These are phyloP conservation scores for Eumacrocentrus americanus DNA, from an alignment of 2,888 invertebrate genomes.

Conservation along the genomic window DNA sequence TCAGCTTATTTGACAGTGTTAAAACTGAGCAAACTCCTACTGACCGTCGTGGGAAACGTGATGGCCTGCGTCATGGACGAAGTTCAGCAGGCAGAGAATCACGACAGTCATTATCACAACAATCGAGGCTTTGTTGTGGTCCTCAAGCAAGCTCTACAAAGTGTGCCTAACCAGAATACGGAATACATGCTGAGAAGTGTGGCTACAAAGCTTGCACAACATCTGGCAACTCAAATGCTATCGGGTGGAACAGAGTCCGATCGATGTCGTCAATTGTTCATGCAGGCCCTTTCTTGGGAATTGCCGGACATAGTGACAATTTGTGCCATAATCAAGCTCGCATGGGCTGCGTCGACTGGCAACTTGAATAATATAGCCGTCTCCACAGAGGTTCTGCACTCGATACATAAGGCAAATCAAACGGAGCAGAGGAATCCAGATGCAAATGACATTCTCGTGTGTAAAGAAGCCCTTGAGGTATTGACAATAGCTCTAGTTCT, in stretches of 20 bases:
- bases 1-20: slow-evolving; percentile 88
- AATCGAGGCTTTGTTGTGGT: slow-evolving; percentile 63
- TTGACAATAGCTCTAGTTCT: slow-evolving; percentile 88
- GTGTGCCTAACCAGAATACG: slow-evolving; percentile 81
- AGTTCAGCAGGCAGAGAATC: slow-evolving; percentile 63
- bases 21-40: slow-evolving; percentile 85
- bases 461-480: slow-evolving; percentile 92
- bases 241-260: slow-evolving; percentile 63
- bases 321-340: slow-evolving; percentile 75
- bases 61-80: slow-evolving; percentile 69
- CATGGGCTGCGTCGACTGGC: slow-evolving; percentile 80
- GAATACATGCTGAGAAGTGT: slow-evolving; percentile 86
- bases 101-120: slow-evolving; percentile 51
- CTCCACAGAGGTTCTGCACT: slow-evolving; percentile 69
- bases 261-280: slow-evolving; percentile 63
- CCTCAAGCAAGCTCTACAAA: slow-evolving; percentile 82
- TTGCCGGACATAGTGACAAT: slow-evolving; percentile 77
- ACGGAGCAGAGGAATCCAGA: slow-evolving; percentile 66
- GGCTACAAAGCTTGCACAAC: slow-evolving; percentile 81
- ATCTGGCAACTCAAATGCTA: slow-evolving; percentile 75
- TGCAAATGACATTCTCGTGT: slow-evolving; percentile 75
- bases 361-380: slow-evolving; percentile 68
- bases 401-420: slow-evolving; percentile 68
- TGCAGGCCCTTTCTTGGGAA: slow-evolving; percentile 70
- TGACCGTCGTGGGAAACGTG: slow-evolving; percentile 86